Percentiles rank a stretch among this genome's conserved stretches.
phyloP scores from a whole-genome alignment of 2,888 invertebrate genomes.

The Xestia sexstrigata region DNA sequence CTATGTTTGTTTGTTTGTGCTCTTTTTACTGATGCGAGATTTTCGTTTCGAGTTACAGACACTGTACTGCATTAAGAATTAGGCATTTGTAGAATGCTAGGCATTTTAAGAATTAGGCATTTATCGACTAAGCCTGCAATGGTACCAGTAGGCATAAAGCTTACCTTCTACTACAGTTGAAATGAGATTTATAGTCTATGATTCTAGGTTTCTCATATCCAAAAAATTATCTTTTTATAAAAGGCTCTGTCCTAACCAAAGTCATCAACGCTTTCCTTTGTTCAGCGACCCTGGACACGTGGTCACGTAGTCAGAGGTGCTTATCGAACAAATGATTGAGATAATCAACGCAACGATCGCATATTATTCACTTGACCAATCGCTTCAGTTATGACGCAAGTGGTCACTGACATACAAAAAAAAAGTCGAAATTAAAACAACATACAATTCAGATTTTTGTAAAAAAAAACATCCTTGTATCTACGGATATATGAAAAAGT shows the following conservation, averaged over 20 bases:
- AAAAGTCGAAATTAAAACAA: background rate
- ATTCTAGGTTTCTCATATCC: background rate
- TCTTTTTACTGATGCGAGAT: too few relatives aligned
- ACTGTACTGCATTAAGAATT: background rate
- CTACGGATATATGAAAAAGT: constrained; percentile 30
- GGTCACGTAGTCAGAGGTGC: background rate
- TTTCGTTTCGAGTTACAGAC: background rate
- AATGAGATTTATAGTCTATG: too few relatives aligned
- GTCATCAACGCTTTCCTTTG: background rate
- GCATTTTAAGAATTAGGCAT: too few relatives aligned
- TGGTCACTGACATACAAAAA: too few relatives aligned
- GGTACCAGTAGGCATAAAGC: background rate
- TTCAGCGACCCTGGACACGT: background rate
- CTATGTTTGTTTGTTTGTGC: constrained; percentile 23
- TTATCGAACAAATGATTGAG: background rate
- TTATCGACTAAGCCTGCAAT: background rate
- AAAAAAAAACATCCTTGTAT: background rate
- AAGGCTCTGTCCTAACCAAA: background rate
- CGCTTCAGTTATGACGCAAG: background rate
- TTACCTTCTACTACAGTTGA: background rate
- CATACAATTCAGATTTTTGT: background rate
- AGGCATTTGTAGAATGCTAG: too few relatives aligned
- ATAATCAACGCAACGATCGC: background rate
- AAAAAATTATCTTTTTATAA: background rate
- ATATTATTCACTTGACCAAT: background rate